Evolutionary conservation across 1,140 invertebrate genomes (phyloP), one percentile per base, ranked within the genome.

Genomic region (Musca vetustissima): DNA sequence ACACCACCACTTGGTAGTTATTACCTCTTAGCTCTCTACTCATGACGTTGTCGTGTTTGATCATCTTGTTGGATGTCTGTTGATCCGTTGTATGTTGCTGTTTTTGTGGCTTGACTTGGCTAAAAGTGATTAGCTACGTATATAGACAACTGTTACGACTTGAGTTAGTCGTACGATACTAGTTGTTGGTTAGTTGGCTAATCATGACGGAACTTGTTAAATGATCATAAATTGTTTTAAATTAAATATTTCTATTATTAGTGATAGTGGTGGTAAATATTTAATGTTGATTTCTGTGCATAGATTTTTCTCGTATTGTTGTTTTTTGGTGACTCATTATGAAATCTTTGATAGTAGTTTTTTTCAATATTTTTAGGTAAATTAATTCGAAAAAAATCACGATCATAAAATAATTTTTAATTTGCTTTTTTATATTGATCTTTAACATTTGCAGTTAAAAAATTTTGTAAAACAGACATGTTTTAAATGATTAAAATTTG

Each of bases 181-280:
- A 24, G 21, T 61, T n/a, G n/a, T n/a, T 13, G 36, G 36, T 61
- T 61, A 36, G 32, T 17, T 61, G 57, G n/a, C 28, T 61, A 43
- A 61, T 61, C n/a, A 61, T 61, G 57, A 61, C 57, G 57, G 57
- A 61, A 61, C 57, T 61, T 61, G 57, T 61, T 61, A 61, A 61
- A 61, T 61, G 57, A 36, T 61, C 57, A 61, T 61, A 61, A 61
- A 61, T 61, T 61, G 57, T 61, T 61, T 61, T 61, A 61, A 61
- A 61, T 61, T 61, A 61, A 61, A 61, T 61, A 61, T 61, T 61
- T 61, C 28, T 61, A 57, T 57, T 57, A 57, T 57, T 57, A 25
- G 24, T 57, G 25, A 14, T 57, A 25, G 24, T 57, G 25, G 24
- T 28, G 24, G 24, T 57, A 13, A 43, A 13, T 43, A 43, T 32